These are phyloP conservation scores for Platerodrilus igneus DNA, from an alignment of 2,888 invertebrate genomes.

Conservation along the genomic window DNA sequence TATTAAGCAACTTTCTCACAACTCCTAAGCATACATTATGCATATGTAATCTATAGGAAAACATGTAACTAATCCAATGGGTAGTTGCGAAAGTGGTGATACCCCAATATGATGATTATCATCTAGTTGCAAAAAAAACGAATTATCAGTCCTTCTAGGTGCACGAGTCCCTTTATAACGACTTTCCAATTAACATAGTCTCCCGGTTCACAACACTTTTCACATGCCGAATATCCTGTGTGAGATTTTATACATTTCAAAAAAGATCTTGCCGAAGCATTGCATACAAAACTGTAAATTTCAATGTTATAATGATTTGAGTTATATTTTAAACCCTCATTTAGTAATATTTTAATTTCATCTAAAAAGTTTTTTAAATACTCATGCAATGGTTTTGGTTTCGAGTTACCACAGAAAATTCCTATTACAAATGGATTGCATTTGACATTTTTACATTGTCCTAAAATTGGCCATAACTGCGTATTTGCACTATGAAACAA, in stretches of 20 bases:
- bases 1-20: too few species aligned
- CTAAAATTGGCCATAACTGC: constrained; percentile 9
- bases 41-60: too few species aligned
- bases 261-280: constrained; percentile 11
- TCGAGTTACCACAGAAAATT: constrained; percentile 23
- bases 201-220: constrained; percentile 14
- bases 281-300: constrained; percentile 9
- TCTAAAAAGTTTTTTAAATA: constrained; percentile 24
- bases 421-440: constrained; percentile 19
- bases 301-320: constrained; percentile 6
- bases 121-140: too few species aligned
- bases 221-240: constrained; percentile 13
- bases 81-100: too few species aligned
- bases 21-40: too few species aligned
- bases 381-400: constrained; percentile 20
- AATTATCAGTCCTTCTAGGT: too few species aligned
- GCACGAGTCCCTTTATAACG: constrained; percentile 7
- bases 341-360: constrained; percentile 16
- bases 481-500: constrained; percentile 1
- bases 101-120: too few species aligned
- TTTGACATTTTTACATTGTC: constrained; percentile 1
- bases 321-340: constrained; percentile 7
- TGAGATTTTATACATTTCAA: constrained; percentile 18
- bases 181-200: constrained; percentile 11
- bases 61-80: too few species aligned